phyloP scores from a whole-genome alignment of 2,797 vertebrate genomes.

The Rhabdomys pumilio region DNA sequence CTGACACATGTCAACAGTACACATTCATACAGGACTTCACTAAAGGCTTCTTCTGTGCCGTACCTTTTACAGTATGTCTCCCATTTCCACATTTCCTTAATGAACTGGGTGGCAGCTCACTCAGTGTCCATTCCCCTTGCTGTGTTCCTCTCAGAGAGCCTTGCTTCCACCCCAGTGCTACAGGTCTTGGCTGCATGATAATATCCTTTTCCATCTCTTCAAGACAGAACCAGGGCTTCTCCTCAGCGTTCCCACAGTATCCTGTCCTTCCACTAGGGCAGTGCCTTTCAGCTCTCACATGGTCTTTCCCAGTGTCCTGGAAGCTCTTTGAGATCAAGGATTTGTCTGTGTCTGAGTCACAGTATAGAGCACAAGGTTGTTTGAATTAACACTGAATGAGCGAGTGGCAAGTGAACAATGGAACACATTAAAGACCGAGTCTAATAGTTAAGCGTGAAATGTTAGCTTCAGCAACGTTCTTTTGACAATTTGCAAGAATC shows the following conservation, averaged over 20 bases:
- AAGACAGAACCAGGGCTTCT: not conserved
- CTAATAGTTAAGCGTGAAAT: not conserved
- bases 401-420: not conserved
- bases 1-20: not conserved
- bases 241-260: not conserved
- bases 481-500: slow-evolving; percentile 20
- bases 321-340: not conserved
- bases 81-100: too few species aligned
- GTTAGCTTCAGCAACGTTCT: not conserved
- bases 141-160: not conserved
- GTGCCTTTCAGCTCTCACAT: not conserved
- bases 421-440: not conserved
- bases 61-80: not conserved
- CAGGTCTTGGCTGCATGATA: not conserved
- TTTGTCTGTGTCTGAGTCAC: slow-evolving; percentile 22
- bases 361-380: not conserved
- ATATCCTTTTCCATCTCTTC: not conserved
- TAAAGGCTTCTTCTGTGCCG: not conserved
- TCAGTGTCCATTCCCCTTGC: not conserved
- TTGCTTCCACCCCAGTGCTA: not conserved
- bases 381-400: not conserved
- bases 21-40: not conserved
- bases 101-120: not conserved
- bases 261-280: not conserved
- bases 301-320: not conserved